phyloP scores from a whole-genome alignment of 2,888 invertebrate genomes.

The Polymixis lichenea region DNA sequence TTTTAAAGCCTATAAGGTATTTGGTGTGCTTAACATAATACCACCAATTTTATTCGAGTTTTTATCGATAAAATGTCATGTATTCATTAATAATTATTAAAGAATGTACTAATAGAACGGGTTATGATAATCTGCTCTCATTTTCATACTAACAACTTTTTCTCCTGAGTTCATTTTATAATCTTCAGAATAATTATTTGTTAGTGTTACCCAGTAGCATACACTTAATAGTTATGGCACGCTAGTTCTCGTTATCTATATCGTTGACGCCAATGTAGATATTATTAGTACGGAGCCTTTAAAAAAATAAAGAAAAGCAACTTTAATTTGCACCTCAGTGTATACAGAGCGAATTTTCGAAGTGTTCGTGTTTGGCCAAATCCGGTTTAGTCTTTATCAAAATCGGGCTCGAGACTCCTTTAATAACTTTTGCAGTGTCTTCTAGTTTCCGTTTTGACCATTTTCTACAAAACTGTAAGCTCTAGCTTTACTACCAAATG shows the following conservation, averaged over 20 bases:
- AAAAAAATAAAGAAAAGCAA: background rate
- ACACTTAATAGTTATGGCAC: slow-evolving; percentile 20
- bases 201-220: slow-evolving; percentile 24
- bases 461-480: background rate
- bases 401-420: background rate
- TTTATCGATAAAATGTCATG: slow-evolving; percentile 29
- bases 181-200: slow-evolving; percentile 36
- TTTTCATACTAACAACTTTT: slow-evolving; percentile 49
- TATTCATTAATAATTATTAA: slow-evolving; percentile 48
- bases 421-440: no score
- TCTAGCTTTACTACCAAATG: background rate
- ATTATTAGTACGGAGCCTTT: background rate
- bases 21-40: slow-evolving; percentile 25
- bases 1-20: background rate
- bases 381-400: background rate
- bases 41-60: slow-evolving; percentile 20
- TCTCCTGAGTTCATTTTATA: slow-evolving; percentile 42
- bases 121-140: slow-evolving; percentile 62
- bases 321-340: background rate
- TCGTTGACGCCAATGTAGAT: slow-evolving; percentile 7
- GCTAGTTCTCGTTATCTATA: slow-evolving; percentile 22
- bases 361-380: background rate
- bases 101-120: slow-evolving; percentile 50
- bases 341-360: background rate
- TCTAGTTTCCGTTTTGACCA: background rate